phyloP scores from a whole-genome alignment of 1,140 invertebrate genomes.

The Drosophila punjabiensis region DNA sequence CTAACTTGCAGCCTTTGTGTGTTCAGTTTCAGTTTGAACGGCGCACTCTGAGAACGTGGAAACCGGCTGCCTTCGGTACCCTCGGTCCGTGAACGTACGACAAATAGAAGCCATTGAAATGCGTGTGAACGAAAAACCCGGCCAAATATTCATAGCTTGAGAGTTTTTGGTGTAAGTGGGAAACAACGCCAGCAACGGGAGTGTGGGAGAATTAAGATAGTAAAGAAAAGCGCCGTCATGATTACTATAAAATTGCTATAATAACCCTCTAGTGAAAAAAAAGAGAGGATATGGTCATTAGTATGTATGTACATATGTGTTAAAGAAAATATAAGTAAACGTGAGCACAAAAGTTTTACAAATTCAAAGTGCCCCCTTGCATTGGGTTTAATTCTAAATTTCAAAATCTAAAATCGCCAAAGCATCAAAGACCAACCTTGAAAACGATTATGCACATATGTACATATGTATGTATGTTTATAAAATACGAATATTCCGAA shows the following conservation, averaged over 20 bases:
- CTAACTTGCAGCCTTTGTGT: conserved; percentile 66
- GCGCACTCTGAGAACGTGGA: conserved; percentile 75
- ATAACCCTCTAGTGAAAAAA: conserved; percentile 13
- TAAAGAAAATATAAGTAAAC: neutral
- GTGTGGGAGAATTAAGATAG: conserved; percentile 22
- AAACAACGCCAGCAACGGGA: conserved; percentile 9
- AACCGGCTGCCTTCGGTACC: conserved; percentile 21
- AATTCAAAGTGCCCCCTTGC: too few relatives aligned
- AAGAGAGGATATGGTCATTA: conserved; percentile 7
- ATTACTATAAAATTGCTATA: conserved; percentile 29
- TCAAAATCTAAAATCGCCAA: neutral
- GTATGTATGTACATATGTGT: neutral
- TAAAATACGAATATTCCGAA: neutral
- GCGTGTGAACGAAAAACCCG: conserved; percentile 39
- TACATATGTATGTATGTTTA: neutral
- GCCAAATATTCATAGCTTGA: conserved; percentile 15
- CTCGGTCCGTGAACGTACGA: conserved; percentile 17
- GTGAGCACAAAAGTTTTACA: too few relatives aligned
- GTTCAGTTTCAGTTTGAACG: conserved; percentile 84
- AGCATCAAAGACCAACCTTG: neutral
- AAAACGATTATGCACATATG: neutral
- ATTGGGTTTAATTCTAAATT: neutral
- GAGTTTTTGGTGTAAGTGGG: conserved; percentile 13
- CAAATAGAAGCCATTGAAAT: conserved; percentile 40
- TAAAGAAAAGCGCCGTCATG: conserved; percentile 4